A percentile compares a stretch with the other conserved stretches of the same genome.
phyloP scores from a whole-genome alignment of 2,888 invertebrate genomes.

The Archips crataeganus region DNA sequence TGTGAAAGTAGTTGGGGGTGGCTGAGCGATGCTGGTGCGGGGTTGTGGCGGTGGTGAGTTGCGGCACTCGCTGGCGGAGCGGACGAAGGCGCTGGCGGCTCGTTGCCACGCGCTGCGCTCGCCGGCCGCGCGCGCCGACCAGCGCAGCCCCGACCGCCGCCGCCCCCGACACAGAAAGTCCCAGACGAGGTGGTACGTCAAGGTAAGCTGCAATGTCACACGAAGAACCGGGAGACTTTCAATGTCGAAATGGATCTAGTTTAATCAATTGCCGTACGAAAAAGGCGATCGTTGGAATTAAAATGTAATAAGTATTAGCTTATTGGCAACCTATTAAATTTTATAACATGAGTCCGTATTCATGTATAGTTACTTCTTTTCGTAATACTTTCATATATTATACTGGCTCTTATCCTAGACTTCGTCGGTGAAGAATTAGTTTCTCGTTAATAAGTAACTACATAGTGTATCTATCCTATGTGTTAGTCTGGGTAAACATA shows the following conservation, averaged over 20 bases:
- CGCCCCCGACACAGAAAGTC: conserved; percentile 82
- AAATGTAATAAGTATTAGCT: background rate
- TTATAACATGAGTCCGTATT: background rate
- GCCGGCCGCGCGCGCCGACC: conserved; percentile 66
- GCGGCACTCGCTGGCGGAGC: conserved; percentile 80
- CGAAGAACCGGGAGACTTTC: background rate
- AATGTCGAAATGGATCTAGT: background rate
- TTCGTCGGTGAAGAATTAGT: too few relatives aligned
- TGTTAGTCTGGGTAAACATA: too few relatives aligned
- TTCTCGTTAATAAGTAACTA: too few relatives aligned
- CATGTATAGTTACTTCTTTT: background rate
- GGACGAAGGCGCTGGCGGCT: conserved; percentile 82
- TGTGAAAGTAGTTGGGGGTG: conserved; percentile 58
- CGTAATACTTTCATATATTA: too few relatives aligned
- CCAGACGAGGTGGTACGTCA: conserved; percentile 89
- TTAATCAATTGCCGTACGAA: background rate
- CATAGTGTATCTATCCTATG: too few relatives aligned
- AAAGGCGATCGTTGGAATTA: background rate
- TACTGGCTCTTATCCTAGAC: too few relatives aligned
- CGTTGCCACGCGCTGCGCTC: conserved; percentile 79
- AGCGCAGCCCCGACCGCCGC: conserved; percentile 68
- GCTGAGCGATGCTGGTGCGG: conserved; percentile 78
- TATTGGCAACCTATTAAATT: background rate
- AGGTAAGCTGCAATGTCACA: conserved; percentile 83
- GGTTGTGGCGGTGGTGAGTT: conserved; percentile 79